Percentiles rank a stretch among this genome's conserved stretches.
phyloP scores from a whole-genome alignment of 2,113 vertebrate genomes.

The Numenius arquata region DNA sequence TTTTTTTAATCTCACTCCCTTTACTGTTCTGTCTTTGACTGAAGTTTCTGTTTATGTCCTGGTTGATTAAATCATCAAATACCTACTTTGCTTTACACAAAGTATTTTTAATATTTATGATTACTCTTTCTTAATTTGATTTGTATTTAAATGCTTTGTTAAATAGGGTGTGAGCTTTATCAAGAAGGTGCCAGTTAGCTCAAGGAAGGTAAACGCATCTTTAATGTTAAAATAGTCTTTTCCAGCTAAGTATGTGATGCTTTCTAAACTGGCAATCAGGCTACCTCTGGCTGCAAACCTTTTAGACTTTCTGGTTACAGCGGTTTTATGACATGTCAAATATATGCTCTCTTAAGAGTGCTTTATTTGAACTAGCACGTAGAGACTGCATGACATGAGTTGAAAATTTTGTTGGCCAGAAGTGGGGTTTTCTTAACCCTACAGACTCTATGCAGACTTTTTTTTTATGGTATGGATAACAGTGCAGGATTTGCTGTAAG shows the following conservation, averaged over 20 bases:
- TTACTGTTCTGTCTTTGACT: not conserved
- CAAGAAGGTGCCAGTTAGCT: not conserved
- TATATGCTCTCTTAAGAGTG: not conserved
- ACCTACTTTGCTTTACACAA: not conserved
- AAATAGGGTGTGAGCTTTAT: not conserved
- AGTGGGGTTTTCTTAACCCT: not conserved
- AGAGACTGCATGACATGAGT: not conserved
- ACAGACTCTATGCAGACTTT: not conserved
- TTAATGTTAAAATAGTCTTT: not conserved
- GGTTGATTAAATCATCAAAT: not conserved
- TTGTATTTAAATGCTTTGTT: not conserved
- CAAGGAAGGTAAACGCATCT: not conserved
- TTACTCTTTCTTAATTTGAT: not conserved
- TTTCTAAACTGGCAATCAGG: not conserved
- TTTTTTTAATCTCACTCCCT: rapidly evolving
- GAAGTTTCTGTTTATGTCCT: not conserved
- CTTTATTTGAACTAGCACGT: not conserved
- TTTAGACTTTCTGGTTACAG: not conserved
- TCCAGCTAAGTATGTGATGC: not conserved
- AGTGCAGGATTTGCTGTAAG: not conserved
- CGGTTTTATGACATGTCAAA: not conserved
- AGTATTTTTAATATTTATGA: not conserved
- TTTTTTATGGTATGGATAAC: not conserved
- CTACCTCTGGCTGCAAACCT: not conserved
- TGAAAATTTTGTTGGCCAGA: not conserved